A percentile compares a stretch with the other conserved stretches of the same genome.
These are phyloP conservation scores for Bombyx huttoni DNA, from an alignment of 2,888 invertebrate species.

Conservation along the genomic window DNA sequence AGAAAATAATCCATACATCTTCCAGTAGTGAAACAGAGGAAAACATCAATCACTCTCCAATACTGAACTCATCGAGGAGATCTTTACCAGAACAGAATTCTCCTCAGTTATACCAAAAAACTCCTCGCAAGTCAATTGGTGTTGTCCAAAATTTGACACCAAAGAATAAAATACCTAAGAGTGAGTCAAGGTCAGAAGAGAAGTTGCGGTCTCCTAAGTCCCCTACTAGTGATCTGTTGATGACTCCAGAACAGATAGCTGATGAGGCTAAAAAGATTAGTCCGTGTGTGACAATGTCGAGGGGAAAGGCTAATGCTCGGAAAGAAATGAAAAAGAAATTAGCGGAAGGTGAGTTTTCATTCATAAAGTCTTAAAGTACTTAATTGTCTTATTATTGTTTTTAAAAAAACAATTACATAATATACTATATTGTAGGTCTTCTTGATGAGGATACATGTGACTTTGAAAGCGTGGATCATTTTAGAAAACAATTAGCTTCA, in stretches of 20 bases:
- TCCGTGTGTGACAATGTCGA: conserved; percentile 72
- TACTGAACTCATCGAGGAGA: conserved; percentile 4
- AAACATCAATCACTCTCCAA: conserved; percentile 4
- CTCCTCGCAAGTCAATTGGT: conserved; percentile 5
- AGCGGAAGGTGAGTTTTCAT: conserved; percentile 35
- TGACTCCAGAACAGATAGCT: conserved; percentile 38
- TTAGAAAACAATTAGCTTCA: conserved; percentile 52
- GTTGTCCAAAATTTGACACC: conserved; percentile 20
- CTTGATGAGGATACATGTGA: conserved; percentile 45
- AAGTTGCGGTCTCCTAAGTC: conserved; percentile 42
- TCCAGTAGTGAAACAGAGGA: conserved; percentile 20
- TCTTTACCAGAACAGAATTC: conserved; percentile 10
- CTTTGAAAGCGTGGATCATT: conserved; percentile 40
- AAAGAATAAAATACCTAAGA: conserved; percentile 34
- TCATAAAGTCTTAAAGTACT: no score
- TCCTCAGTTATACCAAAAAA: conserved; percentile 4
- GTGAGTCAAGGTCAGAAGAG: conserved; percentile 50
- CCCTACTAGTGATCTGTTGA: conserved; percentile 4
- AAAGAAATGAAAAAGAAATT: conserved; percentile 65
- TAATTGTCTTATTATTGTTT: no score
- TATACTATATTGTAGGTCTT: conserved; percentile 25
- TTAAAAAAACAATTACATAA: no score
- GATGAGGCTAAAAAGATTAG: conserved; percentile 45
- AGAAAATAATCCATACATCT: conserved; percentile 10
- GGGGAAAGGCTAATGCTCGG: conserved; percentile 74